Conservation (phyloP, 2,888 invertebrate genomes). For the Orthosia gothica region DNA sequence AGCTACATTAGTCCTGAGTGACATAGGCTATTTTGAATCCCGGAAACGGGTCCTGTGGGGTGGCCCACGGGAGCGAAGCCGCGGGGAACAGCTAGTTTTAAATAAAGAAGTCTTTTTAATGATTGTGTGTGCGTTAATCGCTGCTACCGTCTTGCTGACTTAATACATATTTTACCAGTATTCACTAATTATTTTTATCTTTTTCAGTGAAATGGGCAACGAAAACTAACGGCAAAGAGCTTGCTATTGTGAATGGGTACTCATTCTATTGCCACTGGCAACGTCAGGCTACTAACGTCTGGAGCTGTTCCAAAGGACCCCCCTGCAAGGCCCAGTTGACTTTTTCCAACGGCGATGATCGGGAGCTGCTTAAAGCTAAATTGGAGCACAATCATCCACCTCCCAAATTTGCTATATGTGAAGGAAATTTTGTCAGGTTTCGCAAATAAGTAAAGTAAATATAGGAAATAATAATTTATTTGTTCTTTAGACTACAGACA, state of each 20-base stretch:
- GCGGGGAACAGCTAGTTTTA: too few species aligned
- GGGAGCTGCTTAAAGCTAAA: slow-evolving; percentile 65
- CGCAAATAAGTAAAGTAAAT: not conserved
- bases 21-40: too few species aligned
- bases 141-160: too few species aligned
- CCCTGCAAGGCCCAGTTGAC: slow-evolving; percentile 67
- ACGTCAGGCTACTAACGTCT: slow-evolving; percentile 48
- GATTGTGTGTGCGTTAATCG: not conserved
- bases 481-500: too few species aligned
- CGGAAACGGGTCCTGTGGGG: too few species aligned
- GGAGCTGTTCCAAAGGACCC: slow-evolving; percentile 71
- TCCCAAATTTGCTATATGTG: slow-evolving; percentile 27
- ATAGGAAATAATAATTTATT: too few species aligned
- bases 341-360: slow-evolving; percentile 22
- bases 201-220: slow-evolving; percentile 55
- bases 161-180: not conserved
- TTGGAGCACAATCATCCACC: slow-evolving; percentile 85
- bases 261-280: slow-evolving; percentile 67
- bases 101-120: too few species aligned
- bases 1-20: too few species aligned
- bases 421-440: slow-evolving; percentile 25
- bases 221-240: slow-evolving; percentile 64
- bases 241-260: slow-evolving; percentile 69
- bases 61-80: too few species aligned
- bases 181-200: too few species aligned